Conservation (phyloP, 2,888 invertebrate species). For the Dryadula phaetusa region DNA sequence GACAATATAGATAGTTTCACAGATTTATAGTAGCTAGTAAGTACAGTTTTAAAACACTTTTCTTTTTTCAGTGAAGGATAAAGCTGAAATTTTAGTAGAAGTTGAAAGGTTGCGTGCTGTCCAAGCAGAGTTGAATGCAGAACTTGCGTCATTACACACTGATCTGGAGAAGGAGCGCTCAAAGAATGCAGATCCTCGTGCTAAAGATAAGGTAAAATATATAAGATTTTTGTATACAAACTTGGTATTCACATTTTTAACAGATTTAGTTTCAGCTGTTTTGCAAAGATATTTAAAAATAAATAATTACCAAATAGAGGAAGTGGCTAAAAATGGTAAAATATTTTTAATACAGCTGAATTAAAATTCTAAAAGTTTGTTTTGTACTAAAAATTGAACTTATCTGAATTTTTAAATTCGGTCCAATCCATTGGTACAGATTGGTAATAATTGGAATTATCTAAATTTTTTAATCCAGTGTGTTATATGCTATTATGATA, state of each 20-base stretch:
- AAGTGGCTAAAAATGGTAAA: not conserved
- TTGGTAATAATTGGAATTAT: too few relatives aligned
- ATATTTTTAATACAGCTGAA: too few relatives aligned
- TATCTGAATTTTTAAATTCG: too few relatives aligned
- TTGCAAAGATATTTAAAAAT: not conserved
- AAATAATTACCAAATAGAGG: not conserved
- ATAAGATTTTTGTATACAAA: too few relatives aligned
- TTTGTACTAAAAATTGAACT: too few relatives aligned
- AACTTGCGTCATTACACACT: slow-evolving; percentile 87
- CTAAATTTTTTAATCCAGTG: too few relatives aligned
- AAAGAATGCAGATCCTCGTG: slow-evolving; percentile 83
- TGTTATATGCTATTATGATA: slow-evolving; percentile 27
- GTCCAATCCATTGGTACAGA: too few relatives aligned
- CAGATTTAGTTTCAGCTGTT: not conserved
- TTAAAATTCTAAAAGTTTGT: too few relatives aligned
- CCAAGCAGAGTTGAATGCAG: slow-evolving; percentile 89
- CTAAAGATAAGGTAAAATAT: slow-evolving; percentile 76
- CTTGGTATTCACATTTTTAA: not conserved
- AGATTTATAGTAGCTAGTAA: not conserved
- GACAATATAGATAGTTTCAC: slow-evolving; percentile 2
- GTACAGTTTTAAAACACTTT: slow-evolving; percentile 23
- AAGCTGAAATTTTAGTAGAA: slow-evolving; percentile 89
- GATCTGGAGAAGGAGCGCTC: slow-evolving; percentile 91
- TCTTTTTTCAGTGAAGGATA: slow-evolving; percentile 93
- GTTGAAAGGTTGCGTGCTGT: slow-evolving; percentile 88